Conservation (phyloP, 2,888 invertebrate genomes). For the Julus scanicus region DNA sequence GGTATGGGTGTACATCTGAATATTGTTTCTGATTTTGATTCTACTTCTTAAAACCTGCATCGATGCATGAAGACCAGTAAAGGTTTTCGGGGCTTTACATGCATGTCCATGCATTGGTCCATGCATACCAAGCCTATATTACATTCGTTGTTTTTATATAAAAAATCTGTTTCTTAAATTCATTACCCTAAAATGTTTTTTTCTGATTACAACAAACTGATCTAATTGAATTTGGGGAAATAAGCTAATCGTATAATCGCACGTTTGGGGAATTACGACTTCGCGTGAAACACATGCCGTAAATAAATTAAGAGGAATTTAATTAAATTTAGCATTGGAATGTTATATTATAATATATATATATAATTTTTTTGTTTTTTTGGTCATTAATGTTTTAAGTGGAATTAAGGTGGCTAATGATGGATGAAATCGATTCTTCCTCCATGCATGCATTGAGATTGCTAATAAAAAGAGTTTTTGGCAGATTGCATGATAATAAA, state of each 20-base stretch:
- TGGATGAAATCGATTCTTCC: no score
- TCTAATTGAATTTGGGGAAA: constrained; percentile 20
- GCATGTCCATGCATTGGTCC: neutral
- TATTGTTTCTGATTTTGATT: no score
- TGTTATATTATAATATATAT: neutral
- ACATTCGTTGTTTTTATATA: neutral
- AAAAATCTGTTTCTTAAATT: neutral
- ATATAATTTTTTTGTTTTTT: neutral
- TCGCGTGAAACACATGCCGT: neutral
- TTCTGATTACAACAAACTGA: constrained; percentile 17
- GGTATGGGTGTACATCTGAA: no score
- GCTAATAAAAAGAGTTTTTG: no score
- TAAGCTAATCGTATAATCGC: neutral
- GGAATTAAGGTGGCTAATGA: neutral
- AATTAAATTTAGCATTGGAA: neutral
- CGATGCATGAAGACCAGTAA: no score
- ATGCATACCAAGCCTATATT: neutral
- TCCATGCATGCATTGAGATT: no score
- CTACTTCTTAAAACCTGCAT: no score
- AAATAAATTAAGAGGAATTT: constrained; percentile 19
- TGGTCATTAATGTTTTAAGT: neutral
- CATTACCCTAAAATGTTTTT: neutral
- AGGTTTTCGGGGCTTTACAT: neutral
- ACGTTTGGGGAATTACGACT: constrained; percentile 8
- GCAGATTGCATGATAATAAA: no score